A percentile compares a stretch with the other conserved stretches of the same genome.
phyloP scores from a whole-genome alignment of 2,888 invertebrate species.

The Habrosyne pyritoides region DNA sequence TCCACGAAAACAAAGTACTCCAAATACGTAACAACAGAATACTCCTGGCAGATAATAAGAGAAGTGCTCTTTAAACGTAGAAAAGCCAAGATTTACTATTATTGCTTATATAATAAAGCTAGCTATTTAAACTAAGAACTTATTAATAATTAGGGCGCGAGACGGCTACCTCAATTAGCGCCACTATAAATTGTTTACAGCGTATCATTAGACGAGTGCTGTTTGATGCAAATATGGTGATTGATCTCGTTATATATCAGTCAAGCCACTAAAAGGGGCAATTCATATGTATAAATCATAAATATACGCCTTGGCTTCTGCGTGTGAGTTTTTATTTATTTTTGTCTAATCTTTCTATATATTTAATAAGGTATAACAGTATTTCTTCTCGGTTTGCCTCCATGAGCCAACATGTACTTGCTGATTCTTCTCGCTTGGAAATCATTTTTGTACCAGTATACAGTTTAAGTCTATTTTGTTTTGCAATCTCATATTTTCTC shows the following conservation, averaged over 20 bases:
- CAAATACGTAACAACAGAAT: conserved; percentile 4
- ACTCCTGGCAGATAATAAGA: neutral
- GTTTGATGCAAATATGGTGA: conserved; percentile 41
- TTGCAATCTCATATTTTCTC: too few species aligned
- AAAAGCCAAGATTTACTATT: neutral
- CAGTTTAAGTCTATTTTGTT: too few species aligned
- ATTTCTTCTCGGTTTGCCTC: too few species aligned
- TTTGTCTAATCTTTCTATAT: too few species aligned
- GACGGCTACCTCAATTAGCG: conserved; percentile 25
- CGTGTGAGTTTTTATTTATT: conserved; percentile 16
- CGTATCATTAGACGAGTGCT: conserved; percentile 34
- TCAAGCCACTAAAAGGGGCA: conserved; percentile 34
- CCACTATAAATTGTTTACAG: conserved; percentile 45
- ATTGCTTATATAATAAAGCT: neutral
- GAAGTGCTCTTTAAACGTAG: neutral
- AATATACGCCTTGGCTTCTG: conserved; percentile 27
- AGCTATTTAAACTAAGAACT: neutral
- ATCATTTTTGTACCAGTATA: too few species aligned
- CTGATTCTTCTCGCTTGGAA: too few species aligned
- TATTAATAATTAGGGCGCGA: neutral
- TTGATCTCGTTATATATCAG: conserved; percentile 40
- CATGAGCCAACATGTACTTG: too few species aligned
- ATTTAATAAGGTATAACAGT: too few species aligned
- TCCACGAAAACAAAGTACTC: neutral
- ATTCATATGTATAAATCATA: conserved; percentile 31